Evolutionary conservation across 2,113 vertebrate species (phyloP).

Genomic region (Eublepharis macularius): DNA sequence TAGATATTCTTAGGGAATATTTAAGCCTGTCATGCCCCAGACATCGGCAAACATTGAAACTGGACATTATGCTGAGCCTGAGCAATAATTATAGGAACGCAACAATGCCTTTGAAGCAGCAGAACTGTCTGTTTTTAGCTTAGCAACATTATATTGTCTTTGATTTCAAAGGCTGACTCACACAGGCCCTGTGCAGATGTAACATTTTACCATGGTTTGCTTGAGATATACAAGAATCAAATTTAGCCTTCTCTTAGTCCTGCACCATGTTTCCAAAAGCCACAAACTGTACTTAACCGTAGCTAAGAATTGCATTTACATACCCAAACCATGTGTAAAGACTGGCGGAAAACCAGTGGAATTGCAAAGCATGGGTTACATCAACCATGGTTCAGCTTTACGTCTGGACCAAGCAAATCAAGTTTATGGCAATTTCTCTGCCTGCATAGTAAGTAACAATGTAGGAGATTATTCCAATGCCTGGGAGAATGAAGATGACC

Average conservation of each 20-base stretch:
- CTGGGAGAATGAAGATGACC: neutral
- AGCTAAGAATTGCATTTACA: too few relatives aligned
- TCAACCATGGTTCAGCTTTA: neutral
- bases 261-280: conserved; percentile 9
- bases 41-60: conserved; percentile 58
- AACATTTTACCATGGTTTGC: neutral
- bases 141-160: conserved; percentile 52
- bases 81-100: conserved; percentile 66
- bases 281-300: neutral
- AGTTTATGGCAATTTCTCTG: neutral
- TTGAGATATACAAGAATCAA: neutral
- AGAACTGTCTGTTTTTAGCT: conserved; percentile 58
- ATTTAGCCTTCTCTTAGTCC: neutral
- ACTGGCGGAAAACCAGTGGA: neutral
- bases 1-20: conserved; percentile 62
- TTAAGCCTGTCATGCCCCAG: conserved; percentile 60
- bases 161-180: conserved; percentile 51
- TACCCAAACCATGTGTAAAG: neutral
- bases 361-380: neutral
- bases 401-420: neutral
- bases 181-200: neutral
- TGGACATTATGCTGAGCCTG: conserved; percentile 66
- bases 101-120: conserved; percentile 66
- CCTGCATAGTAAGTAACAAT: too few relatives aligned
- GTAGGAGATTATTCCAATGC: too few relatives aligned